Conservation (phyloP, 2,113 vertebrate genomes). For the Meles meles region DNA sequence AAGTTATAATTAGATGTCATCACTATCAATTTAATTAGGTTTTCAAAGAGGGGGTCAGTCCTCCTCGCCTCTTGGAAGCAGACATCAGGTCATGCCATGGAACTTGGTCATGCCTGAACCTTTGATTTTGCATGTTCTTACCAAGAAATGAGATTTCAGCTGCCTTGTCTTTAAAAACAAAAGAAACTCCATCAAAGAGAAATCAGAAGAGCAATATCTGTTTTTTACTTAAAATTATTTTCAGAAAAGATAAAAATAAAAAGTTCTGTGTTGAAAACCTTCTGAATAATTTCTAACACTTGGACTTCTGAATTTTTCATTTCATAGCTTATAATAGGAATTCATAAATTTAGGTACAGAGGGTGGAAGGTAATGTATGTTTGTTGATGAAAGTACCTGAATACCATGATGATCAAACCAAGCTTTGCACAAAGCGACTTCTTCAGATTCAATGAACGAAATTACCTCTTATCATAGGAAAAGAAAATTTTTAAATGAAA, state of each 20-base stretch:
- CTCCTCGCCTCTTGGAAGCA: neutral
- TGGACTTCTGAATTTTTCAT: neutral
- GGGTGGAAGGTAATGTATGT: neutral
- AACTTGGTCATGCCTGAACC: neutral
- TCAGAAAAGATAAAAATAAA: neutral
- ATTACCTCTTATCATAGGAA: neutral
- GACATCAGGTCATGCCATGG: neutral
- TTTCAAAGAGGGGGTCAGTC: neutral
- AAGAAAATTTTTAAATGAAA: neutral
- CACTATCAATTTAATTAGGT: conserved; percentile 40
- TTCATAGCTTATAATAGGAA: neutral
- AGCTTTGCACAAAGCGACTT: neutral
- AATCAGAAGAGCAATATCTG: neutral
- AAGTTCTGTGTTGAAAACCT: neutral
- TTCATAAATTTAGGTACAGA: neutral
- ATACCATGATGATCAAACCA: neutral
- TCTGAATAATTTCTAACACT: neutral
- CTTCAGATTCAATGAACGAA: neutral
- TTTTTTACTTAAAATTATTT: conserved; percentile 10
- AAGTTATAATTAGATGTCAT: conserved; percentile 44
- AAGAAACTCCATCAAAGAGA: neutral
- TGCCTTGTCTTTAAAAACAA: neutral
- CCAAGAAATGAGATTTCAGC: neutral
- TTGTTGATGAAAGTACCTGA: neutral
- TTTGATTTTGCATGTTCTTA: neutral